Evolutionary conservation across 2,797 vertebrate species (phyloP).

Genomic region (Nannoperca australis): DNA sequence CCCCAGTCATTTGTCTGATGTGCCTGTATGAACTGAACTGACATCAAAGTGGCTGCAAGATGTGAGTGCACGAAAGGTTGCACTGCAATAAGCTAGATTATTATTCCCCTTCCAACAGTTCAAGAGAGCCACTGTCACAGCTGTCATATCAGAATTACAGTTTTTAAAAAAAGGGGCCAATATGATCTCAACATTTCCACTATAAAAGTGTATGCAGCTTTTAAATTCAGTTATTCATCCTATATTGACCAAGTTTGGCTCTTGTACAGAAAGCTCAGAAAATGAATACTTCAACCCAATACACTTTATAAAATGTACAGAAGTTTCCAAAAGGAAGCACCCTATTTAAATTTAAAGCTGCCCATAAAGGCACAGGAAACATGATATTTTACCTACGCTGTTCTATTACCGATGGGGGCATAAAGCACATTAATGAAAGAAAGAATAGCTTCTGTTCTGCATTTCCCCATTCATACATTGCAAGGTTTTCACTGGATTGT

Average conservation of each 20-base stretch:
- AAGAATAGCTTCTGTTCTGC: not conserved
- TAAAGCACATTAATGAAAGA: conserved; percentile 4
- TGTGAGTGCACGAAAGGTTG: conserved; percentile 11
- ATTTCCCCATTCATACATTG: not conserved
- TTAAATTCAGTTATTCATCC: conserved; percentile 15
- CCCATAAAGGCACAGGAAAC: not conserved
- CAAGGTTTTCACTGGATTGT: not conserved
- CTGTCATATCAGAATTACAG: conserved; percentile 9
- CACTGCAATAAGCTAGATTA: conserved; percentile 10
- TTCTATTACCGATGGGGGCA: not conserved
- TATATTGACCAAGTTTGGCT: not conserved
- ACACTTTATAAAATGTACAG: conserved; percentile 8
- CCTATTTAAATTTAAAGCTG: not conserved
- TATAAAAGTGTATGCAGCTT: not conserved
- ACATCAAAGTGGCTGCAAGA: conserved; percentile 23
- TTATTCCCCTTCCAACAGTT: conserved; percentile 11
- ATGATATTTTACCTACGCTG: not conserved
- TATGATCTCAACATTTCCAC: conserved; percentile 14
- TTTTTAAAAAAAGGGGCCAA: not conserved
- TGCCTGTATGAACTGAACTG: not conserved
- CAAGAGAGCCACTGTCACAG: conserved; percentile 17
- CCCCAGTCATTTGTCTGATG: not conserved
- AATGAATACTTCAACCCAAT: conserved; percentile 9
- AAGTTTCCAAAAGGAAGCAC: not conserved
- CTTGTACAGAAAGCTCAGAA: conserved; percentile 11